Evolutionary conservation across 2,797 vertebrate genomes (phyloP).

Genomic region (Centroberyx gerrardi): DNA sequence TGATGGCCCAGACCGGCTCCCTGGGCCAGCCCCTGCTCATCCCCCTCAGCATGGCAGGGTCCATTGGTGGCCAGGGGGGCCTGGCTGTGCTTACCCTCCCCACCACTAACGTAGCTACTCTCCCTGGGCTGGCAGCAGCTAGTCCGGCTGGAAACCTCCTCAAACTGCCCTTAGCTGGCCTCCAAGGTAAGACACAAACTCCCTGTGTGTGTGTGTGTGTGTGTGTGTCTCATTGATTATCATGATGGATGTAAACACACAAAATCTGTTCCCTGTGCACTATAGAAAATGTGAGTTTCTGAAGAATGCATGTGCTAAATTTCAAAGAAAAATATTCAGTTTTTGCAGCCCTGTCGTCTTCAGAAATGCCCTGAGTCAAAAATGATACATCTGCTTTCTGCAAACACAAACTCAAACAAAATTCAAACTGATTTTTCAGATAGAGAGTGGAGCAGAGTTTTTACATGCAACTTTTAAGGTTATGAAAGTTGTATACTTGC

Average conservation of each 20-base stretch:
- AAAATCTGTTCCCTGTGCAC: too few relatives aligned
- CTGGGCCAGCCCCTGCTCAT: conserved; percentile 97
- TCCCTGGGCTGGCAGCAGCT: conserved; percentile 91
- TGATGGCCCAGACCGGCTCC: conserved; percentile 95
- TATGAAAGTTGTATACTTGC: too few relatives aligned
- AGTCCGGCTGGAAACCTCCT: conserved; percentile 90
- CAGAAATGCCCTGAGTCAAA: too few relatives aligned
- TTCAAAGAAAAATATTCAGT: too few relatives aligned
- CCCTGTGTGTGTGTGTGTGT: background rate
- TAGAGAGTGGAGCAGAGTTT: too few relatives aligned
- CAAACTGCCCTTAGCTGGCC: conserved; percentile 92
- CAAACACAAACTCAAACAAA: background rate
- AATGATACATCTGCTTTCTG: background rate
- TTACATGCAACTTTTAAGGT: too few relatives aligned
- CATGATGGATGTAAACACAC: too few relatives aligned
- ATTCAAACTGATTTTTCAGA: background rate
- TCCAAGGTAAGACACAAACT: conserved; percentile 89
- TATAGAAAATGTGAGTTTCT: too few relatives aligned
- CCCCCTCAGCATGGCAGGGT: conserved; percentile 95
- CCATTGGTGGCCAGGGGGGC: conserved; percentile 93
- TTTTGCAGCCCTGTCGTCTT: too few relatives aligned
- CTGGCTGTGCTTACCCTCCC: conserved; percentile 96
- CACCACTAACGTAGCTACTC: conserved; percentile 92
- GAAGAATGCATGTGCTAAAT: too few relatives aligned
- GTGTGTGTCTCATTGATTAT: too few relatives aligned